Evolutionary conservation across 2,888 invertebrate genomes (phyloP).

Genomic region (Teleogryllus oceanicus): DNA sequence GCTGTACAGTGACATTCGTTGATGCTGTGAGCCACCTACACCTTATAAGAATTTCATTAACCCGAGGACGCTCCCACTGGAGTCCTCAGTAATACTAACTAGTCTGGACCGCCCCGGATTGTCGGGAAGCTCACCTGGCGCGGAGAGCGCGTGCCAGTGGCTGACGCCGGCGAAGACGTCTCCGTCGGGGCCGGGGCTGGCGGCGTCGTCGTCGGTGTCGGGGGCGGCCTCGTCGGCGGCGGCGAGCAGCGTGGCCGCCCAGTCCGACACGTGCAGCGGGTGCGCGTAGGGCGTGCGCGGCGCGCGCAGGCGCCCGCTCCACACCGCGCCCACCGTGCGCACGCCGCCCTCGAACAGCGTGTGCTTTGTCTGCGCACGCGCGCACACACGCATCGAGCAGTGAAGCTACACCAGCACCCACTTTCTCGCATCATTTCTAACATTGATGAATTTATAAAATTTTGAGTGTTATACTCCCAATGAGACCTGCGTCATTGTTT

Average conservation of each 20-base stretch:
- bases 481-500: no score
- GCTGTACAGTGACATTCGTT: no score
- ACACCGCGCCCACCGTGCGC: constrained; percentile 70
- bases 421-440: no score
- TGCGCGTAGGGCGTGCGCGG: constrained; percentile 56
- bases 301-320: constrained; percentile 61
- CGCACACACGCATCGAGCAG: no score
- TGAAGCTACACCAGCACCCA: no score
- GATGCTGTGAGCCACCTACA: no score
- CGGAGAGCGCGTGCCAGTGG: background rate
- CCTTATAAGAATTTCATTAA: no score
- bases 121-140: background rate
- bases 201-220: constrained; percentile 45
- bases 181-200: background rate
- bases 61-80: no score
- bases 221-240: constrained; percentile 46
- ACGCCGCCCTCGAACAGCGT: constrained; percentile 84
- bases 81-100: no score
- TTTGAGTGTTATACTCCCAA: no score
- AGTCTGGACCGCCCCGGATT: no score
- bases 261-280: constrained; percentile 77
- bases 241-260: constrained; percentile 68
- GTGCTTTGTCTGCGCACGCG: constrained; percentile 59
- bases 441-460: no score
- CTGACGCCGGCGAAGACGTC: background rate